phyloP scores from a whole-genome alignment of 2,888 invertebrate genomes.

The Mimumesa dahlbomi region DNA sequence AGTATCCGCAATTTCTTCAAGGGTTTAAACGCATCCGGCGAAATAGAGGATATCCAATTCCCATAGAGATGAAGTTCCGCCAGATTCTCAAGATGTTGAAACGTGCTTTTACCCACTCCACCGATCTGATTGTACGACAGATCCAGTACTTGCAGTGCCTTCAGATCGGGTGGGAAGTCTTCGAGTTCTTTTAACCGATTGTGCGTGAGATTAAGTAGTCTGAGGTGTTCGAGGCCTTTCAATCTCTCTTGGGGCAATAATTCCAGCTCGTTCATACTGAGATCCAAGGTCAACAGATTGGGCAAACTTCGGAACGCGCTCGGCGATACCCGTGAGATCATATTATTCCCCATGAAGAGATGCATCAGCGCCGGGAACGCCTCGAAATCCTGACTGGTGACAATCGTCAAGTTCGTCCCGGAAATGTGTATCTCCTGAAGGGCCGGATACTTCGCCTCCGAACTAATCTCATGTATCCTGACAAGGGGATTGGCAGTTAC shows the following conservation, averaged over 20 bases:
- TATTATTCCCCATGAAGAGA: conserved; percentile 87
- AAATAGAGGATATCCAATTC: conserved; percentile 90
- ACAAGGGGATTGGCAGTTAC: conserved; percentile 91
- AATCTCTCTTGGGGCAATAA: conserved; percentile 91
- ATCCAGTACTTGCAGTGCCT: conserved; percentile 89
- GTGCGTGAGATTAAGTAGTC: conserved; percentile 90
- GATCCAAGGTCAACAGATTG: conserved; percentile 88
- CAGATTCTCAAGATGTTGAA: conserved; percentile 88
- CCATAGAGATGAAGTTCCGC: conserved; percentile 90
- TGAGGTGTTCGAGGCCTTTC: conserved; percentile 87
- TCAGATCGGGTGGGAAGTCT: conserved; percentile 90
- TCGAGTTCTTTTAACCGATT: conserved; percentile 91
- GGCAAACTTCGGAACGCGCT: conserved; percentile 91
- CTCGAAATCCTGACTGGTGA: conserved; percentile 92
- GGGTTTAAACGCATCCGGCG: conserved; percentile 89
- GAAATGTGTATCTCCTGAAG: conserved; percentile 91
- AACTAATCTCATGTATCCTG: conserved; percentile 87
- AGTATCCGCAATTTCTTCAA: conserved; percentile 88
- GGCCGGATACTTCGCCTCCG: conserved; percentile 86
- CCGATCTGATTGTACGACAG: conserved; percentile 92
- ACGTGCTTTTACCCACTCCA: conserved; percentile 88
- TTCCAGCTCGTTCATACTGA: conserved; percentile 91
- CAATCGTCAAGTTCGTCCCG: conserved; percentile 89
- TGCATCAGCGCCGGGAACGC: conserved; percentile 90
- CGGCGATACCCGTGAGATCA: conserved; percentile 90